A percentile compares a stretch with the other conserved stretches of the same genome.
Evolutionary conservation across 53 echinoderm and acorn worm genomes (phyloP).

Genomic region (Hippasteria phrygiana): DNA sequence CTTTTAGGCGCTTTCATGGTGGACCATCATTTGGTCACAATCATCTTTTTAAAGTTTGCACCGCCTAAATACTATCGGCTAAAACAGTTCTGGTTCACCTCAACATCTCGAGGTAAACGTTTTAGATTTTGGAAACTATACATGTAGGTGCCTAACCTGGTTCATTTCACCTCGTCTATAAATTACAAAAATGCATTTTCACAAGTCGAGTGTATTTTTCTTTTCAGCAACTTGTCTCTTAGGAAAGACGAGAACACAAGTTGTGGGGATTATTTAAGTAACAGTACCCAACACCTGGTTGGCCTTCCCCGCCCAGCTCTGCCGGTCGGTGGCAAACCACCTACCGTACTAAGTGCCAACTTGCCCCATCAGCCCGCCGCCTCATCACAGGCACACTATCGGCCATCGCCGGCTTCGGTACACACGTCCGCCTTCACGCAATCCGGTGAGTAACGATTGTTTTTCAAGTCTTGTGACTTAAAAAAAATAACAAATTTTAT

Average conservation of each 20-base stretch:
- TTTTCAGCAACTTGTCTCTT: conserved; percentile 31
- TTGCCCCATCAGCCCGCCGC: conserved; percentile 24
- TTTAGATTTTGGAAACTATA: too few species aligned
- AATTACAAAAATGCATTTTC: too few species aligned
- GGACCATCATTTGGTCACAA: too few species aligned
- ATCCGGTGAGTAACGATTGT: conserved; percentile 9
- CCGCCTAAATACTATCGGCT: too few species aligned
- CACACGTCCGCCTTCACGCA: conserved; percentile 57
- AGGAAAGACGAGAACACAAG: conserved; percentile 36
- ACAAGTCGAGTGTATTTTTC: not conserved
- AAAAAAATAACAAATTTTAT: too few species aligned
- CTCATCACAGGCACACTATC: conserved; percentile 13
- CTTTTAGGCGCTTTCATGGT: too few species aligned
- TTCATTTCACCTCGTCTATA: too few species aligned
- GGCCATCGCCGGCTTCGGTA: conserved; percentile 37
- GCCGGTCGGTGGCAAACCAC: conserved; percentile 5
- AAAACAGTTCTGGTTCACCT: too few species aligned
- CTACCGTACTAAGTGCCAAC: conserved; percentile 20
- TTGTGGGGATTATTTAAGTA: conserved; percentile 33
- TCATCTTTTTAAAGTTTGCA: too few species aligned
- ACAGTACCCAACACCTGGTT: conserved; percentile 26
- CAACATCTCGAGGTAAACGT: too few species aligned
- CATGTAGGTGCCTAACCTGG: too few species aligned
- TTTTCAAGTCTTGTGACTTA: too few species aligned
- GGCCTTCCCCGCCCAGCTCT: conserved; percentile 1